phyloP scores from a whole-genome alignment of 2,113 vertebrate genomes.

The Donacobius atricapilla region DNA sequence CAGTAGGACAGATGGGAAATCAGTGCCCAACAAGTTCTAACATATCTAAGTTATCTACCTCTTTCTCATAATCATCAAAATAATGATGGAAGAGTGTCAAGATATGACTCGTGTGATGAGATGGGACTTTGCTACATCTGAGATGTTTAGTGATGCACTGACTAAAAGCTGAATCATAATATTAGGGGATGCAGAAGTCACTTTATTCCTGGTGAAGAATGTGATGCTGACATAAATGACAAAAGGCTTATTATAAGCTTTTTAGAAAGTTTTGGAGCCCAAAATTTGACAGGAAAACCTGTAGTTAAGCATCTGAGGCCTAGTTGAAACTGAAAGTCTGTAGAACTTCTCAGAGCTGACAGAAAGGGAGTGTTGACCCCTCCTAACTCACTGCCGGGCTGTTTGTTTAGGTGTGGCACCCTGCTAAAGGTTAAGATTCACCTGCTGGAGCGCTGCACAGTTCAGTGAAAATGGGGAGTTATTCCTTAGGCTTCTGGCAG shows the following conservation, averaged over 20 bases:
- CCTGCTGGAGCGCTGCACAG: neutral
- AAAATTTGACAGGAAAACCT: neutral
- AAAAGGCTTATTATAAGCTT: neutral
- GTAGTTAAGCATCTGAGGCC: neutral
- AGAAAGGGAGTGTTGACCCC: neutral
- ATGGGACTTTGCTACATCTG: neutral
- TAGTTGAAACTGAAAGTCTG: neutral
- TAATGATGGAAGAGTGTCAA: neutral
- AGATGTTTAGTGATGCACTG: neutral
- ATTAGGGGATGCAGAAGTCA: neutral
- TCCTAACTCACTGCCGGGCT: neutral
- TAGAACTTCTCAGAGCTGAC: neutral
- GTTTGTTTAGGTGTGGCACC: neutral
- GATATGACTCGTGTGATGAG: neutral
- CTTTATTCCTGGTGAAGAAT: neutral
- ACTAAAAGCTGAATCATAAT: neutral
- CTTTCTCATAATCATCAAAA: neutral
- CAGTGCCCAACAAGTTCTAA: neutral
- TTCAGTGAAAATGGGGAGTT: neutral
- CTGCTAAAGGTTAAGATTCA: neutral
- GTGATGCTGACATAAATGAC: neutral
- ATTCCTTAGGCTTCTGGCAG: neutral
- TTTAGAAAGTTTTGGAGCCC: neutral
- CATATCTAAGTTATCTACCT: accelerated
- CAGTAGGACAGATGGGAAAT: neutral